A percentile compares a stretch with the other conserved stretches of the same genome.
Conservation (phyloP, 1,140 invertebrate species). For the Drosophila funebris region DNA sequence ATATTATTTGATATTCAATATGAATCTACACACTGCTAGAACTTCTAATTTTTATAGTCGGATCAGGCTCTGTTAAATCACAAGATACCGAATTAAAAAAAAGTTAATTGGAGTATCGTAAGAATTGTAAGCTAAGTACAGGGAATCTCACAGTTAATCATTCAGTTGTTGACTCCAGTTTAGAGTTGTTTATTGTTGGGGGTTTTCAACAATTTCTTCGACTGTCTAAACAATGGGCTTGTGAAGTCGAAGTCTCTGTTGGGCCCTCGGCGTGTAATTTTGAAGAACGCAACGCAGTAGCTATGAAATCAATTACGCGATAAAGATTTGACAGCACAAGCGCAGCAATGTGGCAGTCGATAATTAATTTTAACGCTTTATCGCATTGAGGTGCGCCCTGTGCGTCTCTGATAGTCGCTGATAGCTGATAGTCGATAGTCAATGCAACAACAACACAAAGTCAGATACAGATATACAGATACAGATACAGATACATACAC, state of each 20-base stretch:
- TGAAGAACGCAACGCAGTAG: slow-evolving; percentile 78
- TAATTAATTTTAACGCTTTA: slow-evolving; percentile 83
- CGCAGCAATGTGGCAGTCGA: slow-evolving; percentile 72
- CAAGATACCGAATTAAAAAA: not conserved
- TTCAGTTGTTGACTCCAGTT: not conserved
- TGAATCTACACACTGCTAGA: no score
- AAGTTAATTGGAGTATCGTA: no score
- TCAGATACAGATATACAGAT: not conserved
- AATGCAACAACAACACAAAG: slow-evolving; percentile 5
- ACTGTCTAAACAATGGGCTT: slow-evolving; percentile 57
- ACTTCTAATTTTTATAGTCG: no score
- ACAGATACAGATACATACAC: not conserved
- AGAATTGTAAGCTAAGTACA: not conserved
- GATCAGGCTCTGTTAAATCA: not conserved
- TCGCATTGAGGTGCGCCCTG: slow-evolving; percentile 72
- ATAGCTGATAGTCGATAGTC: slow-evolving; percentile 61
- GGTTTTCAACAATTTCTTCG: slow-evolving; percentile 29
- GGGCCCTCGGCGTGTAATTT: slow-evolving; percentile 67
- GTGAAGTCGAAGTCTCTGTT: slow-evolving; percentile 10
- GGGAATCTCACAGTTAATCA: not conserved
- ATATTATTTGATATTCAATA: no score
- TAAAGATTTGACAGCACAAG: slow-evolving; percentile 82
- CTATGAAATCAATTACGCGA: slow-evolving; percentile 82
- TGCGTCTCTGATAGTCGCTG: slow-evolving; percentile 21
- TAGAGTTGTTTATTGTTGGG: slow-evolving; percentile 21